These are phyloP conservation scores for Chalcosyrphus nemorum DNA, from an alignment of 2,888 invertebrate genomes.

Conservation along the genomic window DNA sequence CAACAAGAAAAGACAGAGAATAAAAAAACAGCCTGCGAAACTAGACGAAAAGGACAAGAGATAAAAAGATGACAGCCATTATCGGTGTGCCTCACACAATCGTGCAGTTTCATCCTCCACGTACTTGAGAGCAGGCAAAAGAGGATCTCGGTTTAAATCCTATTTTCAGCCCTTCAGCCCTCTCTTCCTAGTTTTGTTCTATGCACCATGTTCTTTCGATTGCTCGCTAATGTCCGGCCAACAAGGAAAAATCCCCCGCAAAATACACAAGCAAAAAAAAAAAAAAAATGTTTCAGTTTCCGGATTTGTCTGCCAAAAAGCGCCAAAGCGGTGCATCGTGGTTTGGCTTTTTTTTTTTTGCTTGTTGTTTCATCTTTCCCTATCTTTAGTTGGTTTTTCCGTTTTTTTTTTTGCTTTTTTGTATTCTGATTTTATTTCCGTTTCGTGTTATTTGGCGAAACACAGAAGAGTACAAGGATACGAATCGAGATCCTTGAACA, in stretches of 20 bases:
- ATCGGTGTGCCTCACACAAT: conserved; percentile 57
- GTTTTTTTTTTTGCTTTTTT: conserved; percentile 16
- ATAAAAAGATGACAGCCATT: conserved; percentile 70
- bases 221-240: conserved; percentile 60
- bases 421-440: conserved; percentile 52
- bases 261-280: no score
- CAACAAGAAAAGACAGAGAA: conserved; percentile 15
- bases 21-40: conserved; percentile 25
- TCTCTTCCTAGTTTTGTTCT: conserved; percentile 32
- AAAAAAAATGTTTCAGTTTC: conserved; percentile 57
- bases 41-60: conserved; percentile 40
- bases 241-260: no score
- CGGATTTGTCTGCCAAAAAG: conserved; percentile 72
- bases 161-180: conserved; percentile 28
- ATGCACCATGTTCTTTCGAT: conserved; percentile 53
- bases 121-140: conserved; percentile 28
- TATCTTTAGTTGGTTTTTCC: conserved; percentile 3
- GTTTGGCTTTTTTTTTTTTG: conserved; percentile 64
- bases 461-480: conserved; percentile 3
- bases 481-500: conserved; percentile 48
- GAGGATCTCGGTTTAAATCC: conserved; percentile 43
- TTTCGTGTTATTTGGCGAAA: conserved; percentile 2
- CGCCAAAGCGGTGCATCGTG: conserved; percentile 66
- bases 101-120: conserved; percentile 24
- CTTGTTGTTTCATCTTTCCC: conserved; percentile 44